Percentiles rank a stretch among this genome's conserved stretches.
These are phyloP conservation scores for Hemicordylus capensis DNA, from an alignment of 2,113 vertebrate genomes.

Conservation along the genomic window DNA sequence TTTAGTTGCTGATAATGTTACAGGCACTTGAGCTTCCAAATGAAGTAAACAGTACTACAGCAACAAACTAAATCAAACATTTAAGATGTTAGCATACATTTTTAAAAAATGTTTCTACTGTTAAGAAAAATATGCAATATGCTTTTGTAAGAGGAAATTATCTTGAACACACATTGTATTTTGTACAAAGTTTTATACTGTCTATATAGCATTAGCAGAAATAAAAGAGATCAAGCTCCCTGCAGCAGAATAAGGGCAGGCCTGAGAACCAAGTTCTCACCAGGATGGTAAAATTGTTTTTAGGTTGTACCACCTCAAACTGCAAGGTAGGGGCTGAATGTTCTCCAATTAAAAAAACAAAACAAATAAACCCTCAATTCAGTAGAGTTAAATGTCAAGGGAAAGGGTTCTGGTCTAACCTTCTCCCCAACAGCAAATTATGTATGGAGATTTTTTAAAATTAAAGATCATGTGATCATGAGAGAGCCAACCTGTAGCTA, in stretches of 20 bases:
- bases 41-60: slow-evolving; percentile 6
- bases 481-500: too few species aligned
- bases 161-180: background rate
- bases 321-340: background rate
- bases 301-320: background rate
- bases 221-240: background rate
- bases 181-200: background rate
- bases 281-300: background rate
- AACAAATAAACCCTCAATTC: background rate
- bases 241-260: background rate
- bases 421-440: background rate
- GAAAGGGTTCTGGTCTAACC: background rate
- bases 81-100: background rate
- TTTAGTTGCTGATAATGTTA: slow-evolving; percentile 12
- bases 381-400: background rate
- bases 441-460: too few species aligned
- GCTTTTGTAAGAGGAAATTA: background rate
- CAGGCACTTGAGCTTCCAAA: slow-evolving; percentile 7
- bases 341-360: too few species aligned
- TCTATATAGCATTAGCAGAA: background rate
- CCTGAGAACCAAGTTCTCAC: background rate
- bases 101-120: background rate
- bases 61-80: background rate
- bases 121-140: background rate
- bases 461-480: too few species aligned